Base-by-base conservation (phyloP, 1,140 invertebrate genomes). In the Scaptomyza montana region DNA sequence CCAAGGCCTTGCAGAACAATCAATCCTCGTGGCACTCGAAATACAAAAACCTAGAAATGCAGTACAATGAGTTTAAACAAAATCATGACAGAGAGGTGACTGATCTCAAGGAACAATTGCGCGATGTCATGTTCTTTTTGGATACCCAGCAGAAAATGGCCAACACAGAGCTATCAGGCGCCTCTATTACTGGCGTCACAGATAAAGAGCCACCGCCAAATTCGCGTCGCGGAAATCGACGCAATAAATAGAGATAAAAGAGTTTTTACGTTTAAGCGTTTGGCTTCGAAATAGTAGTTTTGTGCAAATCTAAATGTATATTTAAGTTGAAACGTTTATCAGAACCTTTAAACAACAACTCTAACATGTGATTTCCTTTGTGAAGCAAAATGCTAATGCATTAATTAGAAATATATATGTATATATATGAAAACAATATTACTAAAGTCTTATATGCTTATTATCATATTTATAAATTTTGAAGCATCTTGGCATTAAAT, bases 41-140 rank as follows among this genome's bases (percentile, higher is more conserved):
- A 86, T 94, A 97, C 54, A 93, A 93, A 8, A 92, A 93, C 43
- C 82, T 97, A 6, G 95, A 97, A 81, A 93, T 94, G 57, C 93
- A 95, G 63, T 92, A 95, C 54, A 92, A 93, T 12, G 93, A 95
- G 47, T 96, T 95, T 85, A 94, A 96, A 54, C 90, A 94, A 80
- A 95, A 97, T 94, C 95, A 95, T 87, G 94, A 96, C 51, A 90
- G 94, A 77, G 96, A 98, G 94, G 94, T 98, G 2, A 67, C 90
- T 0, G 97, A 98, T 12, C 93, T 99, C 8, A 95, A 96, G 78
- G 98, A 99, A 75, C 98, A 99, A 93, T 93, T 99, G 0, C 93
- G 97, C 10, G 98, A 99, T 94, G 93, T 99, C 1, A 98, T 99
- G 97, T 98, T 99, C 93, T 98, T 96, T 91, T 94, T 99, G 59